Evolutionary conservation across 2,113 vertebrate species (phyloP).

Genomic region (Equus przewalskii): DNA sequence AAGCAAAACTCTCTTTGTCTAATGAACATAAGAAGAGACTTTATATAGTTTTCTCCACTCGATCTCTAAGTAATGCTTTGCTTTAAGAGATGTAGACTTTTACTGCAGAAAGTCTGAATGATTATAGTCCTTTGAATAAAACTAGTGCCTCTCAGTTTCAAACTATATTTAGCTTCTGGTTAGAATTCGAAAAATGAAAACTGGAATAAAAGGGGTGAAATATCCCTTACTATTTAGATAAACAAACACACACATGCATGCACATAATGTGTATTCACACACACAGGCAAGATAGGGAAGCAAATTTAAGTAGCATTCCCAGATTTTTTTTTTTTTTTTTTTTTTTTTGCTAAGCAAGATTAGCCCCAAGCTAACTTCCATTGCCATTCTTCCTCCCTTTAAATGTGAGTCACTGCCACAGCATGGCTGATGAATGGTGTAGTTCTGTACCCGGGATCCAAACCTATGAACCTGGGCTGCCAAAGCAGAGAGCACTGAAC

Average conservation of each 20-base stretch:
- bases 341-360: too few species aligned
- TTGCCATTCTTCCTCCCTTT: too few species aligned
- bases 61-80: slow-evolving; percentile 84
- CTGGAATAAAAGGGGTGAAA: slow-evolving; percentile 87
- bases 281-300: background rate
- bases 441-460: too few species aligned
- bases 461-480: too few species aligned
- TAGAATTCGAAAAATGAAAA: slow-evolving; percentile 87
- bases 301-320: background rate
- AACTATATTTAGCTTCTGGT: slow-evolving; percentile 88
- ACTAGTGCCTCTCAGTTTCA: slow-evolving; percentile 87
- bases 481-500: too few species aligned
- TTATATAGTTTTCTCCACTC: slow-evolving; percentile 70
- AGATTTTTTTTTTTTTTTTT: background rate
- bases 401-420: too few species aligned
- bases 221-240: background rate
- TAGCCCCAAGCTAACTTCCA: too few species aligned
- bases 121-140: slow-evolving; percentile 90
- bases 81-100: slow-evolving; percentile 87
- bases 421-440: too few species aligned
- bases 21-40: slow-evolving; percentile 85
- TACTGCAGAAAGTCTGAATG: slow-evolving; percentile 90
- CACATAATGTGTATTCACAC: background rate
- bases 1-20: slow-evolving; percentile 85
- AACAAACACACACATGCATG: background rate